phyloP scores from a whole-genome alignment of 2,113 vertebrate genomes.

The Pomatorhinus ruficollis region DNA sequence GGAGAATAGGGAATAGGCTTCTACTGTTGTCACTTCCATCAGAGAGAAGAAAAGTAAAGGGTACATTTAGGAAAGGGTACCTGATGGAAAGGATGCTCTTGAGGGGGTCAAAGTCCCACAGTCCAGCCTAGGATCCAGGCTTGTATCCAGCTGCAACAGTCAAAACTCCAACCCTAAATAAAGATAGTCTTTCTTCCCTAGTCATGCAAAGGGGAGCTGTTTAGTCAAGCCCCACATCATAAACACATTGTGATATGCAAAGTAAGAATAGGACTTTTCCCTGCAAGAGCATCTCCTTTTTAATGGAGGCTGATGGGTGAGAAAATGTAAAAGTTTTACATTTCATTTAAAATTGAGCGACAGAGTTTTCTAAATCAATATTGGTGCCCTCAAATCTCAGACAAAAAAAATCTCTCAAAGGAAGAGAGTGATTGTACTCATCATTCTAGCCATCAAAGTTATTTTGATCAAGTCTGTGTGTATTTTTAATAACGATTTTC shows the following conservation, averaged over 20 bases:
- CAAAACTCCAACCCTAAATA: background rate
- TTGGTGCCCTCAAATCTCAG: constrained; percentile 37
- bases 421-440: constrained; percentile 15
- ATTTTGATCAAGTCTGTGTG: constrained; percentile 55
- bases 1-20: background rate
- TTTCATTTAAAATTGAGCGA: constrained; percentile 23
- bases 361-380: constrained; percentile 52
- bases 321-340: constrained; percentile 31
- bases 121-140: background rate
- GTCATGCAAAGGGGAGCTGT: background rate
- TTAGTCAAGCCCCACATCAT: background rate
- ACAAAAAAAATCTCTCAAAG: constrained; percentile 38
- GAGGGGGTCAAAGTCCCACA: background rate
- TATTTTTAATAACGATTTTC: constrained; percentile 61
- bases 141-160: background rate
- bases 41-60: background rate
- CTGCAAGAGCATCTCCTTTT: background rate
- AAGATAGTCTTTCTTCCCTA: background rate
- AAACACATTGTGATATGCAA: background rate
- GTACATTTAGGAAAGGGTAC: background rate
- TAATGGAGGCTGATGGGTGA: background rate
- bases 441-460: constrained; percentile 55
- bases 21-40: background rate
- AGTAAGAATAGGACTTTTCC: background rate
- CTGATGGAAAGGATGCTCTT: background rate